phyloP scores from a whole-genome alignment of 2,797 vertebrate genomes.

The Momotus momota region DNA sequence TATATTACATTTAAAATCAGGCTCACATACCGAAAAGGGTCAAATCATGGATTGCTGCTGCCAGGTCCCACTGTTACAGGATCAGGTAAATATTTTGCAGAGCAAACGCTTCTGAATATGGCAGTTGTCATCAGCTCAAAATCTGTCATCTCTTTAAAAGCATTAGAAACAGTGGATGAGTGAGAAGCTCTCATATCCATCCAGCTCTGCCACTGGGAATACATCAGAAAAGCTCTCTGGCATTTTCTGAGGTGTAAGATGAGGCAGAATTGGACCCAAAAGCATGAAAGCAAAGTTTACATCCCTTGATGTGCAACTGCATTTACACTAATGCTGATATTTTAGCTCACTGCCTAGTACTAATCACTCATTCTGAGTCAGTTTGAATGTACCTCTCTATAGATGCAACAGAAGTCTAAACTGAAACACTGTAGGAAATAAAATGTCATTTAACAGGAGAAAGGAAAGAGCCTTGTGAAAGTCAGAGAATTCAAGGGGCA shows the following conservation, averaged over 20 bases:
- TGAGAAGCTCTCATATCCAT: background rate
- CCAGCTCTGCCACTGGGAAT: background rate
- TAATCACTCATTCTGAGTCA: conserved; percentile 49
- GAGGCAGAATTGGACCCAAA: conserved; percentile 3
- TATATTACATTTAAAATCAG: background rate
- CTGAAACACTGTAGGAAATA: conserved; percentile 61
- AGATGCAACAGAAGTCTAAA: conserved; percentile 32
- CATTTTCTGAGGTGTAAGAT: background rate
- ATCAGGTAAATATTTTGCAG: background rate
- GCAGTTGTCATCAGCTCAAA: background rate
- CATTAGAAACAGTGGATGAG: conserved; percentile 49
- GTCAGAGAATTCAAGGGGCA: conserved; percentile 43
- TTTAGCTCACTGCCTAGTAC: background rate
- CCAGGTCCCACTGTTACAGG: background rate
- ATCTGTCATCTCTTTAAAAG: conserved; percentile 51
- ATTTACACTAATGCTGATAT: conserved; percentile 17
- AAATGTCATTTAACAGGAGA: conserved; percentile 51
- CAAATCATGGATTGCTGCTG: background rate
- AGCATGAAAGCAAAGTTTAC: background rate
- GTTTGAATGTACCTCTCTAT: conserved; percentile 34
- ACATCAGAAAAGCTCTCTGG: background rate
- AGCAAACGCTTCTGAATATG: background rate
- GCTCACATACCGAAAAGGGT: background rate
- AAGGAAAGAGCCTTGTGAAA: conserved; percentile 41
- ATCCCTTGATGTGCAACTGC: background rate